Percentiles rank a stretch among this genome's conserved stretches.
phyloP scores from a whole-genome alignment of 1,140 invertebrate species.

The Eurosta solidaginis region DNA sequence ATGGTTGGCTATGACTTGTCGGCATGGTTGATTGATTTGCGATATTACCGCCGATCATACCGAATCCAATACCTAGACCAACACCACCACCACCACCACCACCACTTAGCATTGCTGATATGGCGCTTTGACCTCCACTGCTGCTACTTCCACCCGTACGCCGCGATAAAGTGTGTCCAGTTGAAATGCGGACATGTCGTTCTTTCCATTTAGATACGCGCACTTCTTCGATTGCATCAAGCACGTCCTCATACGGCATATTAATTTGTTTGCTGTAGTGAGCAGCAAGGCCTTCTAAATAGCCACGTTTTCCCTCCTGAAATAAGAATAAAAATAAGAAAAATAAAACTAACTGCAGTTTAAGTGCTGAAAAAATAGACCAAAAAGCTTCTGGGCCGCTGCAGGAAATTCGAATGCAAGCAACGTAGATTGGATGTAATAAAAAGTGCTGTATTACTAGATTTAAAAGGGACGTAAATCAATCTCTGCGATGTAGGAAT shows the following conservation, averaged over 20 bases:
- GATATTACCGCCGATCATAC: constrained; percentile 42
- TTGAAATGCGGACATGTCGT: constrained; percentile 67
- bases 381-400: background rate
- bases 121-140: background rate
- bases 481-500: background rate
- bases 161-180: constrained; percentile 51
- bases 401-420: background rate
- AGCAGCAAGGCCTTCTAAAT: constrained; percentile 85
- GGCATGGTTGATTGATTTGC: constrained; percentile 59
- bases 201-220: constrained; percentile 70
- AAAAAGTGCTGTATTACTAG: background rate
- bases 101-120: constrained; percentile 12
- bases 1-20: constrained; percentile 67
- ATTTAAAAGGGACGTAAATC: background rate
- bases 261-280: constrained; percentile 86
- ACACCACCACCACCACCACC: constrained; percentile 29
- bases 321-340: background rate
- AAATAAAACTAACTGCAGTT: background rate
- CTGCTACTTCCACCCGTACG: constrained; percentile 34
- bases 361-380: background rate
- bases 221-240: constrained; percentile 67
- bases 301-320: constrained; percentile 86
- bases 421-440: background rate
- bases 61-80: constrained; percentile 25
- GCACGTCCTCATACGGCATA: constrained; percentile 86